A percentile compares a stretch with the other conserved stretches of the same genome.
These are phyloP conservation scores for Eledone cirrhosa DNA, from an alignment of 2,888 invertebrate species.

Conservation along the genomic window DNA sequence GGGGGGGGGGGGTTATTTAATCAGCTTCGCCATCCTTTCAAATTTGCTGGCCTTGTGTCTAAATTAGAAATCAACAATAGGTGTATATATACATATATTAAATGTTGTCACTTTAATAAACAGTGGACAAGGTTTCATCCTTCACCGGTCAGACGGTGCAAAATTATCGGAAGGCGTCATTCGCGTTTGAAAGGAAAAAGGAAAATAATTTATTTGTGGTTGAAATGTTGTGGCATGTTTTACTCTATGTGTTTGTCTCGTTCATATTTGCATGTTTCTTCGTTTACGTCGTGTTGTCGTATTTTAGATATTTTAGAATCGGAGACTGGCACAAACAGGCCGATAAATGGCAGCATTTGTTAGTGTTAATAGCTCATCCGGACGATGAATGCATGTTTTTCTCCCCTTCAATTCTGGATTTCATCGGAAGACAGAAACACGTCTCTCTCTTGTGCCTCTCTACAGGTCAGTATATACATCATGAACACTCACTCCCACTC, in stretches of 20 bases:
- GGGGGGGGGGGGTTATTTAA: no score
- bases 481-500: not conserved
- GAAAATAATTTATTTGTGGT: no score
- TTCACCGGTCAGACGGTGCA: no score
- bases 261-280: not conserved
- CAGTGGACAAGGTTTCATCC: no score
- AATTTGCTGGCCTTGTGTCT: no score
- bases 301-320: not conserved
- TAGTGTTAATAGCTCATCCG: constrained; percentile 92
- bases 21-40: no score
- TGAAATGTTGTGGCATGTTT: no score
- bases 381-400: constrained; percentile 99
- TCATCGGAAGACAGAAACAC: constrained; percentile 72
- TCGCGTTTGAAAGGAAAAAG: no score
- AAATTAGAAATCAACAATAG: no score
- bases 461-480: constrained; percentile 65
- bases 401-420: constrained; percentile 74
- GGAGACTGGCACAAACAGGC: not conserved
- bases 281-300: not conserved
- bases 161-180: no score
- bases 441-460: constrained; percentile 87
- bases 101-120: no score
- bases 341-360: constrained; percentile 70
- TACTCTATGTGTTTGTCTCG: not conserved
- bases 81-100: no score